These are phyloP conservation scores for Halcyon badia DNA, from an alignment of 2,797 vertebrate genomes.

Conservation along the genomic window DNA sequence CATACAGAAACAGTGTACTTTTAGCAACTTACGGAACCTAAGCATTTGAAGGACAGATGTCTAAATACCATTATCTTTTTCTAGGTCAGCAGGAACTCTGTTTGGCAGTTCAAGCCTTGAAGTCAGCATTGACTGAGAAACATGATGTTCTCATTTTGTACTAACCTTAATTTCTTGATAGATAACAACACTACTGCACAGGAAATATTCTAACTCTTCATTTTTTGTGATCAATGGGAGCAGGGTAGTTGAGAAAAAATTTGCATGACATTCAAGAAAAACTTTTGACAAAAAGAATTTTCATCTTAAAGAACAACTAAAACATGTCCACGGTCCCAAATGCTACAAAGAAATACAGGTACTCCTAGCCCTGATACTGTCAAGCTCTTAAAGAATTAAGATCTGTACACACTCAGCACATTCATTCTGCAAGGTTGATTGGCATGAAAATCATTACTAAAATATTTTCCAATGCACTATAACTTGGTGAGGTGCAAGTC, in stretches of 20 bases:
- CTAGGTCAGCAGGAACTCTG: background rate
- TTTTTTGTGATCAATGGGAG: background rate
- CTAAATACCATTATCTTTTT: background rate
- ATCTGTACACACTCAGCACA: accelerated
- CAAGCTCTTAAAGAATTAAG: background rate
- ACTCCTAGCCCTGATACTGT: background rate
- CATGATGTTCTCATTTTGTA: background rate
- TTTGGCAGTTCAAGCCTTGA: background rate
- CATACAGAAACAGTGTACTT: background rate
- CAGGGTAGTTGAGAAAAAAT: background rate
- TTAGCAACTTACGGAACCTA: background rate
- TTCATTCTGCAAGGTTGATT: background rate
- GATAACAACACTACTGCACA: background rate
- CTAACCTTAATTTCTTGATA: background rate
- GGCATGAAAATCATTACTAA: background rate
- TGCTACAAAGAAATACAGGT: background rate
- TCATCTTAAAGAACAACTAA: background rate
- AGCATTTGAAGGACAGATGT: background rate
- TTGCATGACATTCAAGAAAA: background rate
- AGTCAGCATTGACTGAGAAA: background rate
- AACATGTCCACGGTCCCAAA: background rate
- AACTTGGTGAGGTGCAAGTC: background rate
- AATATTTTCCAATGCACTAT: background rate
- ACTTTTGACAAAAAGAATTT: background rate
- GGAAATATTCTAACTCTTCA: background rate